Evolutionary conservation across 2,113 vertebrate genomes (phyloP).

Genomic region (Bettongia penicillata): DNA sequence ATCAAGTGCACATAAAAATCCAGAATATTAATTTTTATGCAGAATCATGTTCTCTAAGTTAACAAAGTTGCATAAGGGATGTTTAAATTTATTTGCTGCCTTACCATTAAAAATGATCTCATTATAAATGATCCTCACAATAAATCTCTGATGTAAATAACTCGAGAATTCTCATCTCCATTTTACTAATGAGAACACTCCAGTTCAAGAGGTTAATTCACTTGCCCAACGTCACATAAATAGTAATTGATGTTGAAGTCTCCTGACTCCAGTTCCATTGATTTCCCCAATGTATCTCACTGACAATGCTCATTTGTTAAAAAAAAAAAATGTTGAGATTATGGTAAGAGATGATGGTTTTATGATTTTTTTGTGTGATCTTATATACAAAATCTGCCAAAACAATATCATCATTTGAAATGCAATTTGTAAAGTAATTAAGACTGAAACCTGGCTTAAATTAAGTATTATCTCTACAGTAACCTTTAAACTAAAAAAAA

Average conservation of each 20-base stretch:
- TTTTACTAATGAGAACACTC: background rate
- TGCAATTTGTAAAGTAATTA: too few relatives aligned
- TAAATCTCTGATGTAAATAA: background rate
- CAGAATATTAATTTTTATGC: background rate
- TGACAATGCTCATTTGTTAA: background rate
- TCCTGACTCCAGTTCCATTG: background rate
- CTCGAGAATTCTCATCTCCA: background rate
- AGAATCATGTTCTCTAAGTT: background rate
- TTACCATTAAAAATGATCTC: background rate
- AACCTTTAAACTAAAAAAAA: background rate
- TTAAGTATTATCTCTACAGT: background rate
- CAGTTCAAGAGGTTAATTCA: background rate
- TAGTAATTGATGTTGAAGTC: background rate
- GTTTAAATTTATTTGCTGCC: background rate
- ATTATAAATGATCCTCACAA: background rate
- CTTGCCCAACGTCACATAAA: background rate
- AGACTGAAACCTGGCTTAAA: background rate
- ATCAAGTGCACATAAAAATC: background rate
- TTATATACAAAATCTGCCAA: background rate
- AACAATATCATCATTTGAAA: too few relatives aligned
- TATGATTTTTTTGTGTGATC: background rate
- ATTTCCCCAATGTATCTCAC: background rate
- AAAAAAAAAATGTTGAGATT: too few relatives aligned
- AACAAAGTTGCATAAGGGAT: background rate
- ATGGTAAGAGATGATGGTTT: background rate